Percentiles rank a stretch among this genome's conserved stretches.
Conservation (phyloP, 1,140 invertebrate species). For the Potamilus streckersoni region DNA sequence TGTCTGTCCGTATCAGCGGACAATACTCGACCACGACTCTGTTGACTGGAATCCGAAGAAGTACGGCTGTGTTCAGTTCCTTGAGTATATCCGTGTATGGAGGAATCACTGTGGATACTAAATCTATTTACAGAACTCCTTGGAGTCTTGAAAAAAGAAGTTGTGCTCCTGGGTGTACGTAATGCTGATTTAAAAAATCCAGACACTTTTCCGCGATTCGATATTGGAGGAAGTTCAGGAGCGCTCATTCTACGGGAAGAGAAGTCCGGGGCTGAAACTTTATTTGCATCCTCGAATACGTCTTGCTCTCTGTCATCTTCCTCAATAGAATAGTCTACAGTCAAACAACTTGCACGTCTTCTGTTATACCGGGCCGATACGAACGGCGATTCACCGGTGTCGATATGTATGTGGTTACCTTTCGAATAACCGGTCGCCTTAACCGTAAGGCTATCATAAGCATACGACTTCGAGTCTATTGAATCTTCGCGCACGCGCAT, state of each 20-base stretch:
- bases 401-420: background rate
- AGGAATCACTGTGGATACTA: slow-evolving; percentile 24
- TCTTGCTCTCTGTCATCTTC: background rate
- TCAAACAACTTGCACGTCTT: background rate
- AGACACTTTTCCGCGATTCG: slow-evolving; percentile 15
- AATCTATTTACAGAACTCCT: background rate
- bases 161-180: background rate
- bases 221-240: slow-evolving; percentile 42
- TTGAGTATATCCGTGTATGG: slow-evolving; percentile 1
- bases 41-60: slow-evolving; percentile 17
- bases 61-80: slow-evolving; percentile 12
- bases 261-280: background rate
- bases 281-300: background rate
- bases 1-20: slow-evolving; percentile 23
- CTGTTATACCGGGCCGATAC: slow-evolving; percentile 16
- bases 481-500: slow-evolving; percentile 8
- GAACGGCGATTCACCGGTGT: background rate
- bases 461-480: slow-evolving; percentile 11
- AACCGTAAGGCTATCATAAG: slow-evolving; percentile 12
- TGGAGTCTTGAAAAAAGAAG: background rate
- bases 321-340: background rate
- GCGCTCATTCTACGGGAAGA: slow-evolving; percentile 38
- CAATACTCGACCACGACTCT: slow-evolving; percentile 15
- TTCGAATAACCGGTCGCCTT: slow-evolving; percentile 3
- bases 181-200: slow-evolving; percentile 12